These are phyloP conservation scores for Dreissena polymorpha DNA, from an alignment of 1,140 invertebrate genomes.

Conservation along the genomic window DNA sequence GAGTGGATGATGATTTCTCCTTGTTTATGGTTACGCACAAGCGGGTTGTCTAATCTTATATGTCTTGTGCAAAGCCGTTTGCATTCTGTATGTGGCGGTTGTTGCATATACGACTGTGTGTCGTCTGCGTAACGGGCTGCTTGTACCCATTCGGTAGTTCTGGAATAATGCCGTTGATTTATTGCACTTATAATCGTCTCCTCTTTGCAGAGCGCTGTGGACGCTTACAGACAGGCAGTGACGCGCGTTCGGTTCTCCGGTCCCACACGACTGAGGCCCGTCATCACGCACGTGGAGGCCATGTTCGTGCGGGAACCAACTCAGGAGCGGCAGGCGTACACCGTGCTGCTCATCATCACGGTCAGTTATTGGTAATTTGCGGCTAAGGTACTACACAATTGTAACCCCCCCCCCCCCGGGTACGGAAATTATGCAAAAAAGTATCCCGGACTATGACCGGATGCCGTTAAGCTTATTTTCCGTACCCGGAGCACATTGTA, in stretches of 20 bases:
- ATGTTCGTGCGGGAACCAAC: conserved; percentile 56
- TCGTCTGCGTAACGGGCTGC: too few species aligned
- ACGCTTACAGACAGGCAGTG: conserved; percentile 59
- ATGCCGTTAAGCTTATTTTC: too few species aligned
- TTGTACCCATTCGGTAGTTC: too few species aligned
- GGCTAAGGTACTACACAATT: not conserved
- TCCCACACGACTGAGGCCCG: conserved; percentile 64
- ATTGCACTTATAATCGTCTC: not conserved
- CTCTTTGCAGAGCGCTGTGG: conserved; percentile 52
- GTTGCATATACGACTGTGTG: too few species aligned
- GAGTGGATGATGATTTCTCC: not conserved
- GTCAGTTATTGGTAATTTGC: conserved; percentile 51
- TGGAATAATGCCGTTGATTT: too few species aligned
- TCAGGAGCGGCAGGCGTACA: conserved; percentile 61
- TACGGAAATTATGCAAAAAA: not conserved
- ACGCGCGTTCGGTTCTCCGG: conserved; percentile 62
- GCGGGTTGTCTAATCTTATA: too few species aligned
- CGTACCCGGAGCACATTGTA: too few species aligned
- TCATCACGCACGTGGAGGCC: conserved; percentile 61
- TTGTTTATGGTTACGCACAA: too few species aligned
- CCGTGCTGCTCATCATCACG: conserved; percentile 65
- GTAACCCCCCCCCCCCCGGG: not conserved
- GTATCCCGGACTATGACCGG: too few species aligned
- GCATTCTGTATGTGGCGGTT: too few species aligned
- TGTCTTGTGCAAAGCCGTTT: too few species aligned